Conservation (phyloP, 2,113 vertebrate genomes). For the Seriola rivoliana region DNA sequence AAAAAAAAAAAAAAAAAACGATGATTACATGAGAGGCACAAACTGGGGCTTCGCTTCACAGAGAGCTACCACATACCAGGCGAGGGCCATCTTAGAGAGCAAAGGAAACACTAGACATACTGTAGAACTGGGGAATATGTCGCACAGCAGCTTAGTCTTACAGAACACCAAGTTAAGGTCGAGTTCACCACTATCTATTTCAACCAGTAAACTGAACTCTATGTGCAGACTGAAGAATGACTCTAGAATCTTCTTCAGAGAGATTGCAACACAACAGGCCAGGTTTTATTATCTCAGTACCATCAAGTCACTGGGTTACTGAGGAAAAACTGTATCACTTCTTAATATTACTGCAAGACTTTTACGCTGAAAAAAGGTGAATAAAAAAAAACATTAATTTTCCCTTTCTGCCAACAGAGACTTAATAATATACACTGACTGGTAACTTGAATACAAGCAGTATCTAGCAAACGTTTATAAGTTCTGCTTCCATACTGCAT, state of each 20-base stretch:
- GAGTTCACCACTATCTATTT: slow-evolving; percentile 24
- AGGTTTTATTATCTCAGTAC: not conserved
- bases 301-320: not conserved
- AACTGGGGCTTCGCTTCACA: slow-evolving; percentile 47
- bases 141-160: slow-evolving; percentile 21
- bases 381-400: too few species aligned
- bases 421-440: too few species aligned
- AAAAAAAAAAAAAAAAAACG: not conserved
- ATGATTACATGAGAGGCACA: slow-evolving; percentile 39
- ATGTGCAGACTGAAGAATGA: not conserved
- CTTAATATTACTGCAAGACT: not conserved
- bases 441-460: too few species aligned
- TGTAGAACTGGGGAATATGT: slow-evolving; percentile 26
- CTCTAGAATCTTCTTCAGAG: not conserved
- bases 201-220: slow-evolving; percentile 13
- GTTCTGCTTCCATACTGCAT: too few species aligned
- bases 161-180: slow-evolving; percentile 6
- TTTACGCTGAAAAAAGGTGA: not conserved
- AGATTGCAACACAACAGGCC: not conserved
- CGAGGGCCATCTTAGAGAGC: slow-evolving; percentile 44
- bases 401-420: too few species aligned
- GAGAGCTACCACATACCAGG: slow-evolving; percentile 59
- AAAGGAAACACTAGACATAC: slow-evolving; percentile 54
- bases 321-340: not conserved
- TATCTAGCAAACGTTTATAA: too few species aligned